Base-by-base conservation (phyloP, 2,797 vertebrate genomes). In the Gobionotothen gibberifrons region DNA sequence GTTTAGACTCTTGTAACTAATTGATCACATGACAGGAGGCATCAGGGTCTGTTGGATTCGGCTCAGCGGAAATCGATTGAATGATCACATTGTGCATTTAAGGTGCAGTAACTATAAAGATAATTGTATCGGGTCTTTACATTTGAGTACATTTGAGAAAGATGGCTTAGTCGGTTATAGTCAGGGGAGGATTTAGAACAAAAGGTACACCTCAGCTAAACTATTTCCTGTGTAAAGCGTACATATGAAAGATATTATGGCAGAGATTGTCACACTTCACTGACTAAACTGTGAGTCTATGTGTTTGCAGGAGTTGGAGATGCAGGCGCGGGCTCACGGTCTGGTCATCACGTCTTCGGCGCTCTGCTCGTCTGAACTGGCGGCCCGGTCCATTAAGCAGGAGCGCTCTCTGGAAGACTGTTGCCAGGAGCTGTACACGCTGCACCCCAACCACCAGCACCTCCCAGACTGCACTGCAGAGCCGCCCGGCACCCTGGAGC, bases 301-400 rank as follows among this genome's bases (percentile, higher is more conserved):
- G 8, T 22, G 13, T 51, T 61, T 62, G 15, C 76, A 99, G 98
- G 97, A 99, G 85, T 91, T 99, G 17, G 98, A 99, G 91, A 99
- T 99, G 95, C 97, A 99, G 89, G 97, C 98, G n/a, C 94, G 96
- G 46, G 97, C 98, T 15, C 97, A 99, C 0, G 97, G 98, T 80
- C 94, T 99, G 75, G 93, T 95, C 77, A 92, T 97, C 26, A 78
- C 95, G 9, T 96, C 96, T 0, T 95, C 97, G 0, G 90, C 95
- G 0, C 96, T 98, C 72, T 97, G 96, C 86, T 94, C 96, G 4
- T 87, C 95, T 3, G 97, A 98, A 22, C 89, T 95, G 32, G 89
- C 94, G 16, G 91, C 93, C 67, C 94, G 94, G 48, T 76, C 91
- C 89, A 96, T 98, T 83, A 99, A 99, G 81, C 96, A 96, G 83